Conservation (phyloP, 2,888 invertebrate genomes). For the Drosophila melanocephala region DNA sequence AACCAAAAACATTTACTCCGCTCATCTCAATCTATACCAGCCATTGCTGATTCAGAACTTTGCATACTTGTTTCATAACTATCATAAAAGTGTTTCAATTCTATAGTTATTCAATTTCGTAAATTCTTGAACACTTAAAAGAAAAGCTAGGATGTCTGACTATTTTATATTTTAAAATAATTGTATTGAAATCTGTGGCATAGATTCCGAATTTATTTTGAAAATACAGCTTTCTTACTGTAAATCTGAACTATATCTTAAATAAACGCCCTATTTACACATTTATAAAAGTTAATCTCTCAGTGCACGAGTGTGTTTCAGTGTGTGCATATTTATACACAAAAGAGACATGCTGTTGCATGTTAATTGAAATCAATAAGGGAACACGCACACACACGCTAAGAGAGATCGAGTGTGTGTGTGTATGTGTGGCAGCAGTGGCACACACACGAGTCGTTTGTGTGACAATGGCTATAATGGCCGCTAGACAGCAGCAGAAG, state of each 20-base stretch:
- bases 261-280: neutral
- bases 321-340: conserved; percentile 45
- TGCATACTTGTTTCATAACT: no score
- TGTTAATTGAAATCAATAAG: conserved; percentile 82
- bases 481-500: conserved; percentile 55
- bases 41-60: no score
- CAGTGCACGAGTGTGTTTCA: conserved; percentile 13
- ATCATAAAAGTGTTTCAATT: no score
- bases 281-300: neutral
- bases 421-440: neutral
- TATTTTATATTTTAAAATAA: no score
- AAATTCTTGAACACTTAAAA: no score
- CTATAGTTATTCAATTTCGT: no score
- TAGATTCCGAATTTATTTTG: no score
- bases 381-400: conserved; percentile 45
- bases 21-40: no score
- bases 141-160: no score
- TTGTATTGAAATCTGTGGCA: no score
- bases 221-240: neutral
- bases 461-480: conserved; percentile 67
- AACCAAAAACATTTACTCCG: no score
- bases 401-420: conserved; percentile 1
- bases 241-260: neutral
- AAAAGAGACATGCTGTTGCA: conserved; percentile 81
- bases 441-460: conserved; percentile 13